A percentile compares a stretch with the other conserved stretches of the same genome.
phyloP scores from a whole-genome alignment of 2,888 invertebrate species.

The Eristalinus sepulchralis region DNA sequence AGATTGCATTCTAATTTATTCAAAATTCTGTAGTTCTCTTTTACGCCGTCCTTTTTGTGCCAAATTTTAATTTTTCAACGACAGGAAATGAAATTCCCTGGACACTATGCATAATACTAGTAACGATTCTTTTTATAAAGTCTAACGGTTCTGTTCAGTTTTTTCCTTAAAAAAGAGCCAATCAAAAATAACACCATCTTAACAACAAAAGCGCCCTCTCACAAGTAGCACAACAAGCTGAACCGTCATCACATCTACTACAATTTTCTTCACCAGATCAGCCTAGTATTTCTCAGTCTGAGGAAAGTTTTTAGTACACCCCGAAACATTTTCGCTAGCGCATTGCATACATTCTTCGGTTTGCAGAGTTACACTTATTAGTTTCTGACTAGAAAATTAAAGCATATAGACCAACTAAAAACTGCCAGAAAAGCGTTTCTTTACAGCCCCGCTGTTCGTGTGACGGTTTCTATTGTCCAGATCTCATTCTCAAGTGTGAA shows the following conservation, averaged over 20 bases:
- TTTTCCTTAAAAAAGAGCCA: too few species aligned
- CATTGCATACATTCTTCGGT: constrained; percentile 63
- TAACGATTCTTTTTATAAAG: too few species aligned
- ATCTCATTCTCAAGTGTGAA: constrained; percentile 25
- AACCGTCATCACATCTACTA: not conserved
- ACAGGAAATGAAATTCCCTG: too few species aligned
- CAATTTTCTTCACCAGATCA: constrained; percentile 1
- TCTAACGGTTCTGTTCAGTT: too few species aligned
- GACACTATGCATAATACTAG: too few species aligned
- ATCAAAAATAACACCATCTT: not conserved
- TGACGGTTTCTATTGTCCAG: not conserved
- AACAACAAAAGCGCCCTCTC: not conserved
- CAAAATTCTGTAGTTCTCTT: too few species aligned
- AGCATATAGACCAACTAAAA: not conserved
- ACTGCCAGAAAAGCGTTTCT: not conserved
- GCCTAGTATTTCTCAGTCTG: constrained; percentile 13
- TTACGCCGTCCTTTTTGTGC: too few species aligned
- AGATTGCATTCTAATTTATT: too few species aligned
- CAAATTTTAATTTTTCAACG: too few species aligned
- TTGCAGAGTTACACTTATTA: constrained; percentile 51
- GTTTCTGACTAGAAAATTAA: constrained; percentile 31
- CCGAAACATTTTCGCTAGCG: constrained; percentile 69
- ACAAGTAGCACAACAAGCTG: not conserved
- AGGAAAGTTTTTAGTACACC: constrained; percentile 62
- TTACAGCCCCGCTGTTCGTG: not conserved